Conservation (phyloP, 37 sponge, comb jelly and placozoan genomes). For the Chondrosia reniformis region DNA sequence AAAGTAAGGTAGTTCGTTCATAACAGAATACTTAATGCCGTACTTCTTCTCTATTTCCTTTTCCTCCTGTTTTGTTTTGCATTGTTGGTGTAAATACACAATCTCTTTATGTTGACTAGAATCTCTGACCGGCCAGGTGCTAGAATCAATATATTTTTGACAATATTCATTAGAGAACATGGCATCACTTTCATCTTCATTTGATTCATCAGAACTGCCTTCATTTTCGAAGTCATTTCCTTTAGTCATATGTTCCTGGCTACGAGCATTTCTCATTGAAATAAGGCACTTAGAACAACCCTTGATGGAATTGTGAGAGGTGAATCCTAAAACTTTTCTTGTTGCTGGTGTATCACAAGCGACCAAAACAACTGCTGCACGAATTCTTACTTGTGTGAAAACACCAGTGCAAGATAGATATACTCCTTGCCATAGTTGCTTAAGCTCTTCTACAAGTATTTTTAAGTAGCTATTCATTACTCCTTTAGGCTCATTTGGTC, state of each 20-base stretch:
- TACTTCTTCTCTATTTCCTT: not conserved
- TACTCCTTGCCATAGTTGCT: constrained; percentile 28
- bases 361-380: not conserved
- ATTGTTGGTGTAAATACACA: not conserved
- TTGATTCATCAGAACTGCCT: no score
- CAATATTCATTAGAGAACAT: no score
- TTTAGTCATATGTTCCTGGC: no score
- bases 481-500: constrained; percentile 45
- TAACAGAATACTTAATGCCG: constrained; percentile 4
- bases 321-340: constrained; percentile 9
- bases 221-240: not conserved
- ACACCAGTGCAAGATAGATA: not conserved
- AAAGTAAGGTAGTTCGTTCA: constrained; percentile 7
- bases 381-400: not conserved
- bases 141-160: no score
- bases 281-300: constrained; percentile 23
- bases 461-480: constrained; percentile 24
- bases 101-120: not conserved
- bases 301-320: not conserved
- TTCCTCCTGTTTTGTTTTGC: not conserved
- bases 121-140: not conserved
- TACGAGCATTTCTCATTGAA: no score
- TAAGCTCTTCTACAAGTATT: constrained; percentile 38
- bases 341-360: constrained; percentile 5
- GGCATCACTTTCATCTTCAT: no score